Base-by-base conservation (phyloP, 2,797 vertebrate species). In the Danionella dracula region DNA sequence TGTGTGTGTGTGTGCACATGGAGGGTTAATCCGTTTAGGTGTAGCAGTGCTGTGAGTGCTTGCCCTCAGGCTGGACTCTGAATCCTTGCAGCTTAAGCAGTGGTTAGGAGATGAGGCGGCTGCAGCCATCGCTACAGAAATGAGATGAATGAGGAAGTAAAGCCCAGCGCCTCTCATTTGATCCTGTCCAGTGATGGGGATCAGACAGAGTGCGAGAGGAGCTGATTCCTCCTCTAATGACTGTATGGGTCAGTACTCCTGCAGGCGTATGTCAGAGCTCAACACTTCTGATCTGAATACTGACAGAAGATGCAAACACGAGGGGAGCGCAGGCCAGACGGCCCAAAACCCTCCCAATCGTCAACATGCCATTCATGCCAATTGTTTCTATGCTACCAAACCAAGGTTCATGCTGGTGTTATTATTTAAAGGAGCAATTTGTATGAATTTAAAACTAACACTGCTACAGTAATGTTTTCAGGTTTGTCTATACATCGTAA, bases 121-220 rank as follows among this genome's bases (percentile, higher is more conserved):
- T 59, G 76, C 78, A 89, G 90, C 90, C 88, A 84, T 92, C 82
- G 89, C 93, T 93, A 93, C 91, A 90, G 88, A 94, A 94, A 94
- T 94, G 91, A 93, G 91, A 90, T 84, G 90, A 91, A 94, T 92
- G 90, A 93, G 91, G 92, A 94, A 93, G 90, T 92, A 93, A 95
- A 96, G 90, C 94, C 90, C 92, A 88, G 86, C 62, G 87, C 86
- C 90, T 93, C 94, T 94, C 91, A 93, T 91, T 89, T 92, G 90
- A 90, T 90, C 84, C 86, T 81, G 63, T 83, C 81, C 80, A 79
- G 79, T 82, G 71, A 78, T 77, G 77, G 42, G 79, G 68, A 78
- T 64, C 4, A 48, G 77, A 69, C 75, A 74, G 74, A 71, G 37
- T 38, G 66, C 17, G 19, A 20, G 69, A 27, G 85, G 87, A 85